Evolutionary conservation across 2,797 vertebrate genomes (phyloP).

Genomic region (Balearica regulorum): DNA sequence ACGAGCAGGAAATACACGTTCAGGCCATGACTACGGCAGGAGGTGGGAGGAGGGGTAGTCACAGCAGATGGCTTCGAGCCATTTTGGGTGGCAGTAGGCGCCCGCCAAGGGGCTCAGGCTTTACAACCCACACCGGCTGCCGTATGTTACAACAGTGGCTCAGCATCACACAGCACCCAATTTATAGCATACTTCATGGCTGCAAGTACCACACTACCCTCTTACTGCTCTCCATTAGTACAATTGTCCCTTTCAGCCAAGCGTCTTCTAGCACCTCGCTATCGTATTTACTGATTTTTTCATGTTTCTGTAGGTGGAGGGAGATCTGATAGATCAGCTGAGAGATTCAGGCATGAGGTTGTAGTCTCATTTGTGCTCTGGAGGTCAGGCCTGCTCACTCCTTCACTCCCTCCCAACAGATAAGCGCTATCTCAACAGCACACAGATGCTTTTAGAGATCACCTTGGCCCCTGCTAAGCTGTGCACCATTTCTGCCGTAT

Average conservation of each 20-base stretch:
- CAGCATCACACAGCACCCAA: conserved; percentile 19
- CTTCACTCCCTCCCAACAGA: not conserved
- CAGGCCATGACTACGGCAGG: not conserved
- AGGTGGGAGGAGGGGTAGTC: conserved; percentile 37
- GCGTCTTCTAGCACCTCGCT: not conserved
- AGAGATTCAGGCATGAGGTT: not conserved
- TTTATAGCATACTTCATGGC: not conserved
- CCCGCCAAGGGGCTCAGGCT: not conserved
- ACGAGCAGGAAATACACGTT: not conserved
- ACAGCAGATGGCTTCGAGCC: conserved; percentile 43
- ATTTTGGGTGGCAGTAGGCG: conserved; percentile 45
- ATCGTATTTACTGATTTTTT: not conserved
- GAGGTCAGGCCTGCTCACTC: not conserved
- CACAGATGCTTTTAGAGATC: conserved; percentile 34
- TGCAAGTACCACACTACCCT: not conserved
- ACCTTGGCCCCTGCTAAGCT: not conserved
- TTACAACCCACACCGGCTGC: conserved; percentile 36
- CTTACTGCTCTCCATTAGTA: not conserved
- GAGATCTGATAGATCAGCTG: not conserved
- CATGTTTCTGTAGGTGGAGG: not conserved
- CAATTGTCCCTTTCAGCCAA: not conserved
- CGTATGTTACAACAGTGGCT: conserved; percentile 33
- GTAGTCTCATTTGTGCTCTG: conserved; percentile 5
- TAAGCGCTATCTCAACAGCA: conserved; percentile 6
- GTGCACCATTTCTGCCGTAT: not conserved